Percentiles rank a stretch among this genome's conserved stretches.
Evolutionary conservation across 2,113 vertebrate species (phyloP).

Genomic region (Stigmatopora argus): DNA sequence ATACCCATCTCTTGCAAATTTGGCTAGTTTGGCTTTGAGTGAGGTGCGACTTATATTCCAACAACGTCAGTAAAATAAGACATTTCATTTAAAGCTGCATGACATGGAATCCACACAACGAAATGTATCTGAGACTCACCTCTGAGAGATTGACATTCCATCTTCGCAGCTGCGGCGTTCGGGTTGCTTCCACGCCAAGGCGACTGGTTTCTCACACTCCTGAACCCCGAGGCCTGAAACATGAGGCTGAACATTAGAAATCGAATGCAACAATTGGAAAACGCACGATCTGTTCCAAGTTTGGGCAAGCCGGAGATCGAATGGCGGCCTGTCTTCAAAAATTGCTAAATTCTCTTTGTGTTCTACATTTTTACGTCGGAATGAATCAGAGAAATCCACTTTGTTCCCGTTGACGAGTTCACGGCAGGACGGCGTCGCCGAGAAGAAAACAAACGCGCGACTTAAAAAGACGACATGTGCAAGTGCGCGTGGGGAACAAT

Average conservation of each 20-base stretch:
- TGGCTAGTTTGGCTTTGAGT: too few species aligned
- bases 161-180: constrained; percentile 49
- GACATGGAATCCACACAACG: too few species aligned
- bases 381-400: constrained; percentile 37
- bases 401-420: constrained; percentile 38
- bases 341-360: neutral
- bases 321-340: neutral
- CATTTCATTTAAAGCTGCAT: too few species aligned
- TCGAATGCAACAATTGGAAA: constrained; percentile 39
- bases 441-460: constrained; percentile 48
- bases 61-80: too few species aligned
- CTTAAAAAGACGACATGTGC: constrained; percentile 29
- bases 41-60: too few species aligned
- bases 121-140: constrained; percentile 41
- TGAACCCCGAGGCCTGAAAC: constrained; percentile 35
- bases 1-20: too few species aligned
- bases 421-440: constrained; percentile 34
- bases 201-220: constrained; percentile 21
- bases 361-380: constrained; percentile 7
- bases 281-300: constrained; percentile 1
- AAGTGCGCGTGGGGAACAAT: constrained; percentile 37
- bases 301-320: neutral
- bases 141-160: constrained; percentile 52
- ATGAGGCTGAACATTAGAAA: constrained; percentile 32
- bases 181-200: constrained; percentile 12